phyloP scores from a whole-genome alignment of 2,113 vertebrate species.

The Papio anubis region DNA sequence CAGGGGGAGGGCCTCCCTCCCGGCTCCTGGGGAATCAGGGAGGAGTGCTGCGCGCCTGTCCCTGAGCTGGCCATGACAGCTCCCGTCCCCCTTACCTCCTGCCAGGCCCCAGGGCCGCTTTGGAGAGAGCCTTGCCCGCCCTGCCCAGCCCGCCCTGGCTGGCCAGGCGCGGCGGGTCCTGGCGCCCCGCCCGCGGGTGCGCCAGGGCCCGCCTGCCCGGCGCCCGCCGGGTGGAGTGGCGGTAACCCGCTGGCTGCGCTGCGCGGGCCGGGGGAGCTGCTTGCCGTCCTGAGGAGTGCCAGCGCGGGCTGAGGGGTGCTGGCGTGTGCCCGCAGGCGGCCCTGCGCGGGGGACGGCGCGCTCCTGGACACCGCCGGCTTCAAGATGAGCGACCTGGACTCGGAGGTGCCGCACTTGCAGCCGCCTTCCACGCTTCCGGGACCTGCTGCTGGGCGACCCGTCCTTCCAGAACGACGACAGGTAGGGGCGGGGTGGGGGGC shows the following conservation, averaged over 20 bases:
- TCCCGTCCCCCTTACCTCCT: background rate
- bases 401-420: constrained; percentile 94
- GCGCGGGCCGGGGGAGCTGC: too few relatives aligned
- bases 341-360: constrained; percentile 80
- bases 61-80: background rate
- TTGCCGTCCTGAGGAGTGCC: too few relatives aligned
- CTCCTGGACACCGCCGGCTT: constrained; percentile 90
- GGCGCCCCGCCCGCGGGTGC: background rate
- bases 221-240: too few relatives aligned
- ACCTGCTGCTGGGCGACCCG: constrained; percentile 96
- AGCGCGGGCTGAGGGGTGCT: background rate
- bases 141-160: too few relatives aligned
- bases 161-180: too few relatives aligned
- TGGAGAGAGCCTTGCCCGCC: constrained; percentile 41
- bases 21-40: background rate
- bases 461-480: constrained; percentile 95
- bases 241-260: too few relatives aligned
- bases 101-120: background rate
- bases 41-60: background rate
- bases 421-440: constrained; percentile 96
- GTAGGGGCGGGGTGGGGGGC: constrained; percentile 80
- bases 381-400: constrained; percentile 93
- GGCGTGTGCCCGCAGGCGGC: constrained; percentile 82
- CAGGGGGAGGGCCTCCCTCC: background rate
- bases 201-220: too few relatives aligned